Evolutionary conservation across 2,113 vertebrate genomes (phyloP), one percentile per base, ranked within the genome.

Genomic region (Amphiprion percula): DNA sequence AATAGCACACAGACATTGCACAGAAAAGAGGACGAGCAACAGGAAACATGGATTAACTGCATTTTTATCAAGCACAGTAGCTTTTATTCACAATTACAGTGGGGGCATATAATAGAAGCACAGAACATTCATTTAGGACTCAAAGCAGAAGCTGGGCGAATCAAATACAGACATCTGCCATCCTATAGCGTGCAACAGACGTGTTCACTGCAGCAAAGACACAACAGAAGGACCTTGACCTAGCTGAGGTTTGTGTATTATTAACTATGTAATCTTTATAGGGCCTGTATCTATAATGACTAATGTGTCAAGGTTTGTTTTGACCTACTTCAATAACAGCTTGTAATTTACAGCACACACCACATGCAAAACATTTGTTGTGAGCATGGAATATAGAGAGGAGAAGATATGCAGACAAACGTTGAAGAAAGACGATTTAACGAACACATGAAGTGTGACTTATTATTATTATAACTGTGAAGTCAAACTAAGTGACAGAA

Each of bases 191-290:
- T 4, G 14, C 58, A 39, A 41, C 53, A 15, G 8, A 44, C 4
- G 49, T 70, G 70, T 77, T 19, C 53, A 65, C 68, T 39, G 46
- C 60, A 44, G 52, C 49, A 49, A 52, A 71, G 8, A 53, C 23
- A 26, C 33, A 61, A 69, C 72, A 61, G 16, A 3, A 58, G 4
- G 53, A 79, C 87, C 58, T 80, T 89, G 82, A 87, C 72, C 78
- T 16, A 41, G 47, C 26, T 41, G 3, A 37, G 23, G 56, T 61
- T 44, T 58, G 69, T 72, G 78, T 66, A 71, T 90, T 23, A 87
- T 83, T 79, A 80, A 87, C 77, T 82, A 61, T 17, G 54, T 28
- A 26, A 64, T 39, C 54, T 68, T 74, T 54, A 73, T 50, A 39
- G 62, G 62, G 6, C 41, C 37, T 33, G 62, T 59, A 61, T 69